Evolutionary conservation across 1,140 invertebrate genomes (phyloP), one percentile per base, ranked within the genome.

Genomic region (Bradynema listronoti): DNA sequence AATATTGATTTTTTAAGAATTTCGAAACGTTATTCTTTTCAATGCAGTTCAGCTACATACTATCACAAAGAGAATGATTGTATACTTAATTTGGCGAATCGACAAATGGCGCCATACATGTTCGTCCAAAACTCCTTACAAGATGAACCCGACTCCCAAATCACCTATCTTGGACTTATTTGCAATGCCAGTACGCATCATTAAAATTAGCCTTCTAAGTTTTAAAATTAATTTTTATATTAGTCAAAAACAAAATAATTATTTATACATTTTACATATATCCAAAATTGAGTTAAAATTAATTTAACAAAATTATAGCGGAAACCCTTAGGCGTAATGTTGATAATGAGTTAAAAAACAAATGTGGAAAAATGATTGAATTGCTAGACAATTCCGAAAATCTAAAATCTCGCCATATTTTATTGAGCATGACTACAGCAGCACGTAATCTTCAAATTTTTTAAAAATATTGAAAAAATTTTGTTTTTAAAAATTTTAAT

Each of bases 21-120:
- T 25, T 76, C 73, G 4, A 59, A 62, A 27, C 57, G 69, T 19
- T 78, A 78, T 50, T 49, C 66, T 4, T 76, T 76, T 67, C 75
- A 76, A 52, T 76, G 73, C 41, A 25, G 53, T 33, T 76, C 73
- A 29, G 75, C 72, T 27, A 76, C 66, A 14, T 76, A 76, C 41
- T 76, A 78, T 46, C 70, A 71, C 45, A 45, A 56, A 22, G 73
- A 78, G 25, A 36, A 55, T 19, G 75, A 78, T 36, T 76, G 73
- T 39, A 60, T 78, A 29, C 61, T 76, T 9, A 78, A 78, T 52
- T 39, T 76, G 42, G 75, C 72, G 27, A 71, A 67, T 22, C 52
- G 73, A 16, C 54, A 74, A 32, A 43, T 71, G 16, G 51, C 60
- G 9, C 61, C 61, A n/a, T 63, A 70, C 9, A 27, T 54, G 0